Base-by-base conservation (phyloP, 2,113 vertebrate species). In the Dolichotis patagonum region DNA sequence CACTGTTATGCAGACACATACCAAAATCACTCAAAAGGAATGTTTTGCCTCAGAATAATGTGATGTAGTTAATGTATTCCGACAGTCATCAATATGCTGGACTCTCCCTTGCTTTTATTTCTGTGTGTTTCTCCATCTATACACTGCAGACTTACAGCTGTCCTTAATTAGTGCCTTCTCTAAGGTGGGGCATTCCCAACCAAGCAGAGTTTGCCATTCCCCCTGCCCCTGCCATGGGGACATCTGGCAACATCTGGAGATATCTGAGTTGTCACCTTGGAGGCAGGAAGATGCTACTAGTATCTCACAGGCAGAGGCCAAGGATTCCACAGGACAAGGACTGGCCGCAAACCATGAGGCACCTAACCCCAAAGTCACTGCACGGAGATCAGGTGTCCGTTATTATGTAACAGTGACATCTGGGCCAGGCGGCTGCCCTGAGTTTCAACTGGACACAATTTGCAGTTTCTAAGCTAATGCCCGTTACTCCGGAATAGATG, bases 1-100 rank as follows among this genome's bases (percentile, higher is more conserved):
- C 56, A 56, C 83, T 94, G 71, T 41, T 63, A 67, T 88, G 78
- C 89, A 95, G 91, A 96, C 94, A 95, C 65, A 88, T 22, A 94
- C 1, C 54, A 85, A 96, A 91, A 89, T 87, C 97, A 90, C 88
- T 96, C 89, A 54, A 56, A 97, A 96, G 63, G 54, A 91, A 43
- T 93, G 92, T 87, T 97, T 90, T 89, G 85, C 73, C 63, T 85
- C 1, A 1, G 83, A 84, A 89, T 93, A 81, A 91, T 85, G 75
- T 77, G 93, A 88, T 52, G 43, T 38, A 4, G 7, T n/a, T 85
- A 85, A 86, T 94, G 80, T 78, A 62, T 71, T 94, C 69, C 65
- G 80, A 88, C 86, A 86, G 91, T 52, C 3, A 0, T 69, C 92
- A 90, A 38, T 69, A 71, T 1, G 52, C 60, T 0, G 81, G 41